phyloP scores from a whole-genome alignment of 92 coral and sea anemone genomes.

The Epizoanthus ramosus region DNA sequence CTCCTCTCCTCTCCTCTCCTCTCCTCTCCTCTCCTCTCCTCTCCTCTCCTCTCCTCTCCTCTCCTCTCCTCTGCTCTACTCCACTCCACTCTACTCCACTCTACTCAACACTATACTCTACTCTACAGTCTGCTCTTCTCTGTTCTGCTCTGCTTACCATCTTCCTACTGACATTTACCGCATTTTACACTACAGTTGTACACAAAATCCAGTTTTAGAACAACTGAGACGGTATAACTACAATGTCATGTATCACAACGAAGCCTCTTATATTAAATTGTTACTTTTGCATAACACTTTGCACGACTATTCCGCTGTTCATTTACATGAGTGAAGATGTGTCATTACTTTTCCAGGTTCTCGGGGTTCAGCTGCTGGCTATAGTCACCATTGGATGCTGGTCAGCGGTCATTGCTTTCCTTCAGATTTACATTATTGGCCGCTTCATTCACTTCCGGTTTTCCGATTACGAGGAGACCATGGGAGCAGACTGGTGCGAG shows the following conservation, averaged over 20 bases:
- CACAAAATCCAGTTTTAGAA: too few species aligned
- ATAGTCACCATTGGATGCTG: slow-evolving; percentile 32
- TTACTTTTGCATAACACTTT: too few species aligned
- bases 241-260: too few species aligned
- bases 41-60: not conserved
- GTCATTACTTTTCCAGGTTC: not conserved
- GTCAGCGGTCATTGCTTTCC: slow-evolving; percentile 40
- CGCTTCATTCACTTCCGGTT: slow-evolving; percentile 35
- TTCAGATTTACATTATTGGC: slow-evolving; percentile 42
- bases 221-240: too few species aligned
- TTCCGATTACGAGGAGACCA: slow-evolving; percentile 30
- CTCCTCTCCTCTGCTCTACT: not conserved
- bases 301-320: too few species aligned
- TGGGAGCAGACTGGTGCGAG: slow-evolving; percentile 46
- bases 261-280: too few species aligned
- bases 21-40: not conserved
- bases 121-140: not conserved
- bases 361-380: slow-evolving; percentile 33
- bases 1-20: not conserved
- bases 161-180: too few species aligned
- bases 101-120: not conserved
- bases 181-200: too few species aligned
- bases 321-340: too few species aligned
- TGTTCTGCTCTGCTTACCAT: not conserved
- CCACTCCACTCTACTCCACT: not conserved